Base-by-base conservation (phyloP, 2,888 invertebrate genomes). In the Diarsia dahlii region DNA sequence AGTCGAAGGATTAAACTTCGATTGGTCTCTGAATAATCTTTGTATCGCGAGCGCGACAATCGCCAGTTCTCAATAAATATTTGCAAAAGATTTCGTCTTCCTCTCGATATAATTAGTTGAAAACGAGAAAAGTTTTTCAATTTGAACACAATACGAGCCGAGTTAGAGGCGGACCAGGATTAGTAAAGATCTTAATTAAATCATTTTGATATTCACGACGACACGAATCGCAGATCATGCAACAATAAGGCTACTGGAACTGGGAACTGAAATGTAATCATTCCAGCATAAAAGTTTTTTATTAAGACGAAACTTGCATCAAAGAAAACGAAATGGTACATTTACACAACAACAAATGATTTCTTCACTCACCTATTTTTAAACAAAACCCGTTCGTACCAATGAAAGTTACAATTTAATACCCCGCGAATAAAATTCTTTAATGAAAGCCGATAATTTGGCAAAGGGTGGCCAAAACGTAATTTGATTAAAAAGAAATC, bases 51-150 rank as follows among this genome's bases (percentile, higher is more conserved):
- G 80, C 84, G 87, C 90, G 89, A 91, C 90, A 91, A 88, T 88
- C 87, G 84, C 77, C 56, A 76, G 58, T 86, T 85, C 88, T 93
- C 92, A 81, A 94, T 95, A 95, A 95, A 94, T 95, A 95, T 95
- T 95, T 92, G 93, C 91, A 88, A 91, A 94, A 94, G 94, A 94
- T 94, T 92, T 91, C 91, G 90, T 88, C 89, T 90, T 89, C 90
- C 90, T 89, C 91, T 89, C 92, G 91, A 95, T 93, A 94, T 92
- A 92, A 94, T 94, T 93, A 92, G 90, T 90, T 91, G 92, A 93
- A 93, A 95, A 95, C 94, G 94, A 94, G 95, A 94, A 95, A 96
- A 96, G 89, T 96, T 96, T 95, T 95, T 94, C 95, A 95, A 96
- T 96, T 94, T 93, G 87, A 89, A 92, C 91, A 94, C 93, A 95